Conservation (phyloP, 2,797 vertebrate genomes). For the Monodelphis domestica region DNA sequence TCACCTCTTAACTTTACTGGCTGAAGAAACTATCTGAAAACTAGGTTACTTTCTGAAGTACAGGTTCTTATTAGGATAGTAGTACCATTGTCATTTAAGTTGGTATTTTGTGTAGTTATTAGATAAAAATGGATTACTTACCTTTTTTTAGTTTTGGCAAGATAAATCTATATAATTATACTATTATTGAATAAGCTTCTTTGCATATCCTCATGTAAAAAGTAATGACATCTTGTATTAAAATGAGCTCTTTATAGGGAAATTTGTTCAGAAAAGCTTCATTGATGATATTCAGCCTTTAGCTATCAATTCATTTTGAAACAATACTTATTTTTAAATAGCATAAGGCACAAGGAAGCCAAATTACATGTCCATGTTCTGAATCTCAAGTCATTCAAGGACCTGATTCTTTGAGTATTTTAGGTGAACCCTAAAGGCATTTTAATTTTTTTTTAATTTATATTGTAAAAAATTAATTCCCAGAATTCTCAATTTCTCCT, state of each 20-base stretch:
- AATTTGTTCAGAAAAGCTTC: neutral
- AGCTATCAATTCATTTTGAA: constrained; percentile 29
- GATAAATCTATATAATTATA: neutral
- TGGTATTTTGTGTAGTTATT: constrained; percentile 27
- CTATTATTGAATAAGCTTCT: neutral
- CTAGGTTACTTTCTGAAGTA: constrained; percentile 23
- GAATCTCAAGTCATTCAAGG: neutral
- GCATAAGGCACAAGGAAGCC: neutral
- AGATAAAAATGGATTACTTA: neutral
- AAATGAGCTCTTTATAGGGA: neutral
- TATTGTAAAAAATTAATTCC: too few species aligned
- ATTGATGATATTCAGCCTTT: constrained; percentile 23
- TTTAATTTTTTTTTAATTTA: constrained; percentile 25
- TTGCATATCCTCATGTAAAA: neutral
- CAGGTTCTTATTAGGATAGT: constrained; percentile 23
- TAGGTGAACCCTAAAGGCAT: neutral
- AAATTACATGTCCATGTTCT: neutral
- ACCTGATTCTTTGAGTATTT: constrained; percentile 30
- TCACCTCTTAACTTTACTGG: constrained; percentile 14
- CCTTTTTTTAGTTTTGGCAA: constrained; percentile 27
- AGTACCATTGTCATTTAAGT: constrained; percentile 14
- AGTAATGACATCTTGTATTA: constrained; percentile 5
- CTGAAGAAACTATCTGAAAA: constrained; percentile 27
- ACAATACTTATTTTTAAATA: neutral
- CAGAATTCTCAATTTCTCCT: too few species aligned